Conservation (phyloP, 2,113 vertebrate genomes). For the Campylorhamphus procurvoides region DNA sequence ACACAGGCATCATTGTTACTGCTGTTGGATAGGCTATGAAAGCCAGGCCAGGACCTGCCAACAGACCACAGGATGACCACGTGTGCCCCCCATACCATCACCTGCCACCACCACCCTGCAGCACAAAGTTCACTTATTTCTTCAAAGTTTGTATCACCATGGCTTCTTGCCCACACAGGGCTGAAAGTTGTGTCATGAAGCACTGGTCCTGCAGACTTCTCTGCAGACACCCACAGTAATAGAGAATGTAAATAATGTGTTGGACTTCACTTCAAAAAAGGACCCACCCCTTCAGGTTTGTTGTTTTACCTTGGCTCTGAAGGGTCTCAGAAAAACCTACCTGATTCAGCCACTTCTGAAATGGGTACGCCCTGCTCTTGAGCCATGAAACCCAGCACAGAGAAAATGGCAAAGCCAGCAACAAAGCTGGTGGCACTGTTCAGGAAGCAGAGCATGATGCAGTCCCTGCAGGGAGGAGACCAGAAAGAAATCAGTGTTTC, state of each 20-base stretch:
- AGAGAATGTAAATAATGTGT: background rate
- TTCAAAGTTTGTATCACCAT: background rate
- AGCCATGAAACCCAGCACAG: slow-evolving; percentile 86
- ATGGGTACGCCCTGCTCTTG: slow-evolving; percentile 67
- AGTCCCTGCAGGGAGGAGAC: slow-evolving; percentile 77
- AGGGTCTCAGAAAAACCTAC: slow-evolving; percentile 45
- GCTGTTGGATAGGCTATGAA: slow-evolving; percentile 88
- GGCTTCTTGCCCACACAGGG: background rate
- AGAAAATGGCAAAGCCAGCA: slow-evolving; percentile 89
- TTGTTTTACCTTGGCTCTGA: background rate
- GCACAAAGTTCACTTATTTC: background rate
- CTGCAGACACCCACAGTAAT: background rate
- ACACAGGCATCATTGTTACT: slow-evolving; percentile 84
- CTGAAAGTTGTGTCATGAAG: background rate
- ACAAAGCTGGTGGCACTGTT: slow-evolving; percentile 87
- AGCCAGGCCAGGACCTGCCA: slow-evolving; percentile 84
- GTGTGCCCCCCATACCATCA: too few relatives aligned
- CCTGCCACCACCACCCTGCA: background rate
- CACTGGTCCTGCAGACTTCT: background rate
- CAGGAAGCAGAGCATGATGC: slow-evolving; percentile 84
- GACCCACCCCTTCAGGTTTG: background rate
- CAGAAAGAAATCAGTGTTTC: background rate
- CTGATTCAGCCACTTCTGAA: slow-evolving; percentile 70
- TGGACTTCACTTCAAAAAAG: background rate
- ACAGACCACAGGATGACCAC: background rate